Base-by-base conservation (phyloP, 2,113 vertebrate genomes). In the Apodemus sylvaticus region DNA sequence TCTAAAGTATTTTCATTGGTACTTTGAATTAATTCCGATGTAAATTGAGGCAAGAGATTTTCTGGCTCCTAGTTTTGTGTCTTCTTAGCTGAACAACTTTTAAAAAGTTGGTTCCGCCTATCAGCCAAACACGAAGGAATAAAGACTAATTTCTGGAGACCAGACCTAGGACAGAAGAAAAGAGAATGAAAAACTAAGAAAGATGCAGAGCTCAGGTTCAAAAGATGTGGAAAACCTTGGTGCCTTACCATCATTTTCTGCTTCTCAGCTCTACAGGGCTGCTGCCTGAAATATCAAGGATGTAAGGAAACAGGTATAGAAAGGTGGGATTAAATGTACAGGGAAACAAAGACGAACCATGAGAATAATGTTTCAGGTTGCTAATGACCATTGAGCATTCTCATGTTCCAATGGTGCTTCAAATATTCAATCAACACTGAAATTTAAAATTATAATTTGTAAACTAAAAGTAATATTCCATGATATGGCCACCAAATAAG, bases 1-100 rank as follows among this genome's bases (percentile, higher is more conserved):
- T 94, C 82, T 91, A 36, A 94, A 95, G 68, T 87, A 74, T 83
- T 95, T 55, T 87, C 83, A 36, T 94, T 86, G 73, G 45, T 93
- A 51, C 89, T 92, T 71, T 86, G 60, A 55, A 76, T 94, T 78
- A 97, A 64, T 77, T 85, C 64, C 48, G 53, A 94, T 97, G 70
- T 89, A 97, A 96, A 93, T 97, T 31, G 48, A 85, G 51, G 87
- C 91, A 36, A 31, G 70, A 45, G 20, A 70, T 39, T 87, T 76
- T 17, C 89, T 94, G 87, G 55, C 36, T 96, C 39, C 62, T 60
- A 17, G 45, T 88, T 93, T 31, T 45, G 45, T 20, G 7, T 60
- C 68, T 70, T 34, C 12, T n/a, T 86, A 96, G 79, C 64, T 81
- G 68, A 93, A 94, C 34, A 94, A 53, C 70, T 93, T 97, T 95